Evolutionary conservation across 1,140 invertebrate species (phyloP).

Genomic region (Rhagoletis pomonella): DNA sequence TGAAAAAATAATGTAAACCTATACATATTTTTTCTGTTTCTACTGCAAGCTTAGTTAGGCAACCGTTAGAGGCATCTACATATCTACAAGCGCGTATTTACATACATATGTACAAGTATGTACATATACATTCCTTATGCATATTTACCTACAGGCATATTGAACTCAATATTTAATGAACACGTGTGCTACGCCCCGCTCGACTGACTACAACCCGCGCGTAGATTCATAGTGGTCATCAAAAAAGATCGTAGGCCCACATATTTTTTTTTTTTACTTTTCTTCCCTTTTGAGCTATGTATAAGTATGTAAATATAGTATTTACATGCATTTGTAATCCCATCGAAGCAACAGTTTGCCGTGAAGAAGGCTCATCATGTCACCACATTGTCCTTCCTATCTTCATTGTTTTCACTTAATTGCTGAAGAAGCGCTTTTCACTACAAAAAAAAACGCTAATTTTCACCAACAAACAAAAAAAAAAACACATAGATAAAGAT

Average conservation of each 20-base stretch:
- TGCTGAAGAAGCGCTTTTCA: constrained; percentile 10
- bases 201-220: neutral
- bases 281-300: too few species aligned
- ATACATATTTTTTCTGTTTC: too few species aligned
- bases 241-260: constrained; percentile 19
- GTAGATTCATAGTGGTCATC: constrained; percentile 24
- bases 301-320: too few species aligned
- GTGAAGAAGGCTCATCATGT: neutral
- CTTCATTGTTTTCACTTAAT: neutral
- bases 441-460: constrained; percentile 19
- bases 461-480: constrained; percentile 22
- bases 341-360: constrained; percentile 14
- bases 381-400: constrained; percentile 12
- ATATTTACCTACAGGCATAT: too few species aligned
- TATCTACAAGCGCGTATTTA: too few species aligned
- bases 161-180: neutral
- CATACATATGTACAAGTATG: too few species aligned
- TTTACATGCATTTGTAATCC: neutral
- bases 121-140: neutral
- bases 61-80: too few species aligned
- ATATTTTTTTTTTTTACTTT: constrained; percentile 41
- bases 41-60: too few species aligned
- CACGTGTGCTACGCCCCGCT: neutral
- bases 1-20: too few species aligned
- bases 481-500: neutral